Evolutionary conservation across 2,797 vertebrate genomes (phyloP), one percentile per base, ranked within the genome.

Genomic region (Helostoma temminkii): DNA sequence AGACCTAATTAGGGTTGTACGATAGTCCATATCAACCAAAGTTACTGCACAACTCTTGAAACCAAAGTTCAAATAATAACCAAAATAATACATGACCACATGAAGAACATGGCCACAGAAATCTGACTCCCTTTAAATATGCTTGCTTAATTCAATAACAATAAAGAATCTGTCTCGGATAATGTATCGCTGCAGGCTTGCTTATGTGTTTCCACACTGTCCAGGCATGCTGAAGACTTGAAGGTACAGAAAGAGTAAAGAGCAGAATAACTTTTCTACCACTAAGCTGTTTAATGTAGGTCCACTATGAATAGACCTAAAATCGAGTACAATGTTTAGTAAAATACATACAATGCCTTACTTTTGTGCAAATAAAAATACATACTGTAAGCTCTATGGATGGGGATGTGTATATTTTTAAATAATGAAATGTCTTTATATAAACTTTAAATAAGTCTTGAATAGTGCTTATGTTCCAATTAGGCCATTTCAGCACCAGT

Each of bases 401-500:
- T 18, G 7, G 4, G 16, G 22, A 4, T 41, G 12, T 61, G 18
- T 52, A 9, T 42, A 37, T 46, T 8, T 22, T 15, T 22, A 9
- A 1, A 21, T 24, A 9, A 59, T 25, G 32, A 39, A 15, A 32
- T 48, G 10, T 59, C 6, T 26, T n/a, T n/a, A 5, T 41, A 15
- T 39, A 24, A 42, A 66, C 57, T 73, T 71, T 47, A 58, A 25
- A 58, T 65, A n/a, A 21, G 65, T 54, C 36, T 57, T 87, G n/a
- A n/a, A n/a, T n/a, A n/a, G n/a, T n/a, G n/a, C n/a, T n/a, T n/a
- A n/a, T n/a, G n/a, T n/a, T n/a, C n/a, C n/a, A n/a, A 78, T 77
- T 56, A 77, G 84, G 84, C 56, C 78, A 86, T 76, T 85, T 74
- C 43, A 37, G 18, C 47, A 16, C 49, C 18, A 22, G 53, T 64